Base-by-base conservation (phyloP, 2,888 invertebrate species). In the Agrotis clavis region DNA sequence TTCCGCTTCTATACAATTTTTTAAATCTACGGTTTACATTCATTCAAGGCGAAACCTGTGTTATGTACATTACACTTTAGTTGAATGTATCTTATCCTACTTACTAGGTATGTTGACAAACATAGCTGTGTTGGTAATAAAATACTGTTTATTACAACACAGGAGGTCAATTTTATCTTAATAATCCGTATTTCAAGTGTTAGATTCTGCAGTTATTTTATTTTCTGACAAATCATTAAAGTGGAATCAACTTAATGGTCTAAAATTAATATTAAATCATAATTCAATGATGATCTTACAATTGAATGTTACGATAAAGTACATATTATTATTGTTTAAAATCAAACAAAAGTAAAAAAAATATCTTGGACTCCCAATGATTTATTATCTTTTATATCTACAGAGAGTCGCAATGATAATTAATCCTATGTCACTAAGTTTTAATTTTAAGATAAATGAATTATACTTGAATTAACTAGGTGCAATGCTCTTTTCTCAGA, bases 261-360 rank as follows among this genome's bases (percentile, higher is more conserved):
- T 53, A 61, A 51, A 67, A 65, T 56, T 67, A 21, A 67, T 50
- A 18, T 47, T 45, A 16, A 76, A 48, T 56, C 41, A 64, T 62
- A 62, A 79, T 65, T 56, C 56, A 61, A 78, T 62, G 59, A 64
- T 14, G n/a, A 65, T 54, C 50, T 54, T 67, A 72, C 21, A 21
- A 57, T 68, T 45, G 63, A 67, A 66, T 2, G 3, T 48, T 75
- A 62, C 66, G 61, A 66, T 72, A 63, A 64, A 59, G 57, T 77
- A 82, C 59, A 77, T 82, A 54, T 56, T 14, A 63, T 53, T 19
- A 63, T 53, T 25, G n/a, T 69, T 66, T 76, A 67, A 69, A 72
- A 67, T 65, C 25, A 69, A 75, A 69, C 25, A 69, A 75, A 67
- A 79, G 85, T 82, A 85, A 82, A 73, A 82, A 70, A 71, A 65